Evolutionary conservation across 1,140 invertebrate species (phyloP), one percentile per base, ranked within the genome.

Genomic region (Drosophila santomea): DNA sequence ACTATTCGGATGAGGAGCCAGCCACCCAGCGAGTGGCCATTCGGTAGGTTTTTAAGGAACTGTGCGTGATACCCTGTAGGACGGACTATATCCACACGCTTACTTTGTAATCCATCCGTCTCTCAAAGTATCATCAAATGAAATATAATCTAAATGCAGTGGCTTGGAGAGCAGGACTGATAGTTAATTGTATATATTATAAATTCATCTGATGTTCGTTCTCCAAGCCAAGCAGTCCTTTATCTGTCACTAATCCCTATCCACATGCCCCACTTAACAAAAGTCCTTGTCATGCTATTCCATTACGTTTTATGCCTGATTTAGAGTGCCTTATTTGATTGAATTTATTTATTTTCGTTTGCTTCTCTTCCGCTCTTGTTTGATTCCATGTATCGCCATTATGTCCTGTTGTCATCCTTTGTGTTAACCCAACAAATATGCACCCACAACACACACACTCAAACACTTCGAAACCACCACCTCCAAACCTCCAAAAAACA

Each of bases 1-100:
- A 97, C 92, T 97, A 97, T 92, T 97, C 96, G 43, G 97, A 98
- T 88, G 97, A 97, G 93, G 97, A 98, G 80, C 95, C 95, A 71
- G 91, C 94, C 72, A 75, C 82, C 28, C 93, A 94, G 57, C 94
- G 95, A 73, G 93, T 95, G 48, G 94, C 95, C 50, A 95, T 95
- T 93, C 96, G 96, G 96, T 97, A 94, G 93, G 93, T 75, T n/a
- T 10, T 54, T 7, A 17, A 23, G 5, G 2, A 17, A 35, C 3
- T n/a, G 0, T 7, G 45, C 12, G 1, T 48, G 3, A n/a, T n/a
- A 48, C 47, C n/a, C 23, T 48, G n/a, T 3, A 48, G 15, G 20
- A 28, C 3, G 48, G 47, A 12, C 1, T 10, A 10, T 15, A 38
- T 28, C 28, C 28, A 28, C 28, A 6, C 28, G 28, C 5, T 6